Evolutionary conservation across 2,113 vertebrate genomes (phyloP).

Genomic region (Motacilla tschutschensis): DNA sequence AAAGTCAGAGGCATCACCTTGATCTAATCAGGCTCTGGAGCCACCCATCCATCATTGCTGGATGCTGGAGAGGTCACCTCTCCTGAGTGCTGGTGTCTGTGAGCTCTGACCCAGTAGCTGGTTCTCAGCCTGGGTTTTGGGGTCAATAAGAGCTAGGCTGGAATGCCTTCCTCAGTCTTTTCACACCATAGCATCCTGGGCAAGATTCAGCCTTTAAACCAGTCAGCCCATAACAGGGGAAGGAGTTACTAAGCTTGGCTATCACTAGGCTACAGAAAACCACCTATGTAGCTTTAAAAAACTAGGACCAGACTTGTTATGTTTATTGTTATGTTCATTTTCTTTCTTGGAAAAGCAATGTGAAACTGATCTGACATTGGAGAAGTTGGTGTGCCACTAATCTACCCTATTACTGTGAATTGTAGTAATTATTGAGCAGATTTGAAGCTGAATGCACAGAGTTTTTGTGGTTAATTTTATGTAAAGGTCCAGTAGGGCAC

Average conservation of each 20-base stretch:
- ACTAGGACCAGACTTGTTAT: not conserved
- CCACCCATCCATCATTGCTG: fast-evolving
- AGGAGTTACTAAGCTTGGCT: not conserved
- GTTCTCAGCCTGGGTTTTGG: not conserved
- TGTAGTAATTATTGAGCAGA: not conserved
- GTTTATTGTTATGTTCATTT: not conserved
- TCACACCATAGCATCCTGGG: not conserved
- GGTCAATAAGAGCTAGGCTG: not conserved
- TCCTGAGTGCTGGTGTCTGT: fast-evolving
- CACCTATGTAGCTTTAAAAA: not conserved
- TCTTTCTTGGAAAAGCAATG: not conserved
- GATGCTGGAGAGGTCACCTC: not conserved
- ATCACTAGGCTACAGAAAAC: not conserved
- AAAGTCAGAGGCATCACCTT: fast-evolving
- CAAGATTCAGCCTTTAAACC: constrained; percentile 30
- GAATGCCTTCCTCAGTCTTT: not conserved
- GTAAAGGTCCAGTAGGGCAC: not conserved
- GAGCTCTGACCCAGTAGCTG: not conserved
- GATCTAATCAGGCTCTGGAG: not conserved
- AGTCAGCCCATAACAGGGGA: not conserved
- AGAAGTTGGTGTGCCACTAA: not conserved
- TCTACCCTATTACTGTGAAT: constrained; percentile 9
- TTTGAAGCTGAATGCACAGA: not conserved
- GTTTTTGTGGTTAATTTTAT: not conserved
- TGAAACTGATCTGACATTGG: not conserved